Percentiles rank a stretch among this genome's conserved stretches.
Conservation (phyloP, 1,140 invertebrate species). For the Nasonia vitripennis region DNA sequence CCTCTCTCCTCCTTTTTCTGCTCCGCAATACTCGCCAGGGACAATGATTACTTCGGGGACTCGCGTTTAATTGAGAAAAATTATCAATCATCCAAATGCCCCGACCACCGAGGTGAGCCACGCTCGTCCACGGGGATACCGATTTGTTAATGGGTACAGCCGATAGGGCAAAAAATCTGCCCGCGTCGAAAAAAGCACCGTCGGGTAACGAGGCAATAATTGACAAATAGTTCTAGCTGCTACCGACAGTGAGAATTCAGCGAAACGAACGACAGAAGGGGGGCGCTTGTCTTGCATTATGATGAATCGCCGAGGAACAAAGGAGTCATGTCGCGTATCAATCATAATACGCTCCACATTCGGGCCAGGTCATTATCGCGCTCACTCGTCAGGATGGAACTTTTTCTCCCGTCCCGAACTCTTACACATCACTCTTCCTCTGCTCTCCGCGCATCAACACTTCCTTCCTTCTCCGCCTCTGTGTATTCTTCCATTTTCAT, state of each 20-base stretch:
- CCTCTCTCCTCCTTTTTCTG: not conserved
- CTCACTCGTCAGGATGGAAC: not conserved
- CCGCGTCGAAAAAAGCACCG: no score
- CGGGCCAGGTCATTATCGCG: not conserved
- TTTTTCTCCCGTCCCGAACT: not conserved
- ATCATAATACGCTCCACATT: slow-evolving; percentile 6
- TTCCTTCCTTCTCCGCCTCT: not conserved
- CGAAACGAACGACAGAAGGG: no score
- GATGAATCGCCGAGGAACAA: slow-evolving; percentile 11
- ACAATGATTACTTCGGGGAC: slow-evolving; percentile 4
- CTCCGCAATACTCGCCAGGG: not conserved
- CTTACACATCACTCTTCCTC: not conserved
- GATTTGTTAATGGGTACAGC: not conserved
- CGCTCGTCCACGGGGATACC: not conserved
- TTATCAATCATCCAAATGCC: slow-evolving; percentile 7
- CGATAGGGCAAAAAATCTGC: not conserved
- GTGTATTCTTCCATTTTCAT: not conserved
- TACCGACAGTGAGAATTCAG: no score
- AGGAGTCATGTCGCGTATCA: slow-evolving; percentile 9
- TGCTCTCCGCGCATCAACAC: no score
- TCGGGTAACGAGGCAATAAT: no score
- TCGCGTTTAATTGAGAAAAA: slow-evolving; percentile 26
- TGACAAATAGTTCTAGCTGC: no score
- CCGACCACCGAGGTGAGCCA: not conserved
- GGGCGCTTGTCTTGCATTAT: not conserved